Evolutionary conservation across 1,140 invertebrate genomes (phyloP), one percentile per base, ranked within the genome.

Genomic region (Zelostemma sp.): DNA sequence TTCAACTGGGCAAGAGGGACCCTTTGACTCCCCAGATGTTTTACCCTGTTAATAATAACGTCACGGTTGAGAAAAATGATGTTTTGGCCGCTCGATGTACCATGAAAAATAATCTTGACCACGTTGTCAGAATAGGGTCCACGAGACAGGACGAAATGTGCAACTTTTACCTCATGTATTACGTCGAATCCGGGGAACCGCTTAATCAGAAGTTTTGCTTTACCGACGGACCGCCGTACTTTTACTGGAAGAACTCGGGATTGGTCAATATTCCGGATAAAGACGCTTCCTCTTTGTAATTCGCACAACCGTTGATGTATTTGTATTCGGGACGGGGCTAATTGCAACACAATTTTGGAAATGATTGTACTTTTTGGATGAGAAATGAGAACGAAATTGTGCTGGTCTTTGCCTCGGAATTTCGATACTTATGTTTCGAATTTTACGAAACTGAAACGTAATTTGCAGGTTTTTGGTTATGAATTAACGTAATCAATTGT

Each of bases 161-260:
- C 87, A 99, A 99, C 85, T 99, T 99, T 83, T 99, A 99, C 85
- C 83, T 99, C 14, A 98, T 99, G 96, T 99, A 98, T 85, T 99
- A 96, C 86, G 94, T 97, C 0, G 89, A 96, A 18, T 88, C 91
- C n/a, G 89, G 88, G n/a, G 87, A 90, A 31, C 92, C 94, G 0
- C 84, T 97, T 0, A 76, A 91, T 0, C 90, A 89, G 78, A 95
- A 96, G 81, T 95, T 94, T 76, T 98, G 96, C 79, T 97, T 95
- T 78, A 91, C 91, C 25, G 76, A 77, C 41, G 95, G 95, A 12
- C 93, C 96, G 11, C 95, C 95, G 0, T 80, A 82, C 60, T 97
- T 94, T 77, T 91, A 91, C 75, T 98, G 95, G 95, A 80, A 81
- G 16, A 76, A 84, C 15, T 86, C 89, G 53, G 85, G 87, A 19